Evolutionary conservation across 2,113 vertebrate species (phyloP), one percentile per base, ranked within the genome.

Genomic region (Aptenodytes forsteri): DNA sequence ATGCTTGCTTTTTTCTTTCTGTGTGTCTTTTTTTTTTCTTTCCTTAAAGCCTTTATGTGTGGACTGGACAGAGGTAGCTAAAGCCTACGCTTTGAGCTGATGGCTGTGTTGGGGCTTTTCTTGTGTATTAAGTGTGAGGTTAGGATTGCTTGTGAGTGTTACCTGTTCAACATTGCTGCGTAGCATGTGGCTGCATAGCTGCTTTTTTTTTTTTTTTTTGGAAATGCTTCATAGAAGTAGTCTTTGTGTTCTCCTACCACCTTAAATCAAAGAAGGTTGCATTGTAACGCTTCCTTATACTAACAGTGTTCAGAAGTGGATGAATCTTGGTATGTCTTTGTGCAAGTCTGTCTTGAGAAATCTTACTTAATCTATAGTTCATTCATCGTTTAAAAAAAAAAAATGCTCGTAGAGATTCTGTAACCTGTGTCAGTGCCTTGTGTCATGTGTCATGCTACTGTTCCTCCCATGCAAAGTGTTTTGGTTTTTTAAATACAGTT

Each of bases 401-500:
- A 54, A 47, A 6, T 0, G 44, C 93, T 83, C 86, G 1, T 94
- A 94, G 97, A 98, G 97, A 97, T 98, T 98, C 97, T 98, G 97
- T 98, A 98, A 97, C 94, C 93, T 96, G 95, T 98, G 97, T 96
- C 96, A 96, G 94, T 96, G 95, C 93, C 94, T 96, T 38, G 82
- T 97, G 93, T 96, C 95, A 94, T 1, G 56, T 92, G 83, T 91
- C 94, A 92, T 58, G 96, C 83, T 95, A 65, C 94, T 84, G 70
- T 21, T 92, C 83, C 93, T 97, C 93, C 96, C 84, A 34, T 42
- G 54, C 46, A 10, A 67, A 46, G 13, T 7, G 25, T 52, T 52
- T 27, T 30, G 49, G 27, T 70, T 13, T 55, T 82, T n/a, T 17
- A 27, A 47, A 59, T 17, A 67, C 3, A 34, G 26, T 19, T 73